Percentiles rank a stretch among this genome's conserved stretches.
Conservation (phyloP, 1,140 invertebrate genomes). For the Trypoxylus dichotomus region DNA sequence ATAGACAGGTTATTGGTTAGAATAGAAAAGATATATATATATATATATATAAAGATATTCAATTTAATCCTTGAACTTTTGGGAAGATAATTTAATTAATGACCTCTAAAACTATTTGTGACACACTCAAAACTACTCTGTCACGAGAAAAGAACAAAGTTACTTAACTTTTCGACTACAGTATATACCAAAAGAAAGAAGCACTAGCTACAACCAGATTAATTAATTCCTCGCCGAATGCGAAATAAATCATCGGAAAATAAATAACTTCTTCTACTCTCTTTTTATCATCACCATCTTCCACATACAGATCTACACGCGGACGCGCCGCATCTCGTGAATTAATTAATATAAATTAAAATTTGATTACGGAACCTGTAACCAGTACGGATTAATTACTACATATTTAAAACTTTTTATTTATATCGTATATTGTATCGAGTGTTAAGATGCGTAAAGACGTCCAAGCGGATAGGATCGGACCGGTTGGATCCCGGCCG, state of each 20-base stretch:
- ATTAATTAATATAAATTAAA: constrained; percentile 20
- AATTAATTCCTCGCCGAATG: neutral
- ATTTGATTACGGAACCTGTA: neutral
- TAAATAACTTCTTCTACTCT: neutral
- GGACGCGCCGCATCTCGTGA: neutral
- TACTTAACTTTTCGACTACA: too few relatives aligned
- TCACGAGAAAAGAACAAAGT: too few relatives aligned
- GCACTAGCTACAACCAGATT: neutral
- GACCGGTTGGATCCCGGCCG: neutral
- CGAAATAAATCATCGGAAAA: neutral
- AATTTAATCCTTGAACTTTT: too few relatives aligned
- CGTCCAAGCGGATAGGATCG: neutral
- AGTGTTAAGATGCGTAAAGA: neutral
- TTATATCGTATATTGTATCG: neutral
- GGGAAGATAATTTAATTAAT: too few relatives aligned
- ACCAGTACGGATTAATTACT: neutral
- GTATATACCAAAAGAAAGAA: too few relatives aligned
- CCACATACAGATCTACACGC: neutral
- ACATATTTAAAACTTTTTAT: neutral
- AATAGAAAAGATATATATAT: too few relatives aligned
- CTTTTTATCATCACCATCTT: neutral
- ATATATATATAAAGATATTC: too few relatives aligned
- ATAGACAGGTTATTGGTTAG: too few relatives aligned
- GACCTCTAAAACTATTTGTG: too few relatives aligned
- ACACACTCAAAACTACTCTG: too few relatives aligned